A percentile compares a stretch with the other conserved stretches of the same genome.
Conservation (phyloP, 2,797 vertebrate species). For the Paramormyrops hopkinsi region DNA sequence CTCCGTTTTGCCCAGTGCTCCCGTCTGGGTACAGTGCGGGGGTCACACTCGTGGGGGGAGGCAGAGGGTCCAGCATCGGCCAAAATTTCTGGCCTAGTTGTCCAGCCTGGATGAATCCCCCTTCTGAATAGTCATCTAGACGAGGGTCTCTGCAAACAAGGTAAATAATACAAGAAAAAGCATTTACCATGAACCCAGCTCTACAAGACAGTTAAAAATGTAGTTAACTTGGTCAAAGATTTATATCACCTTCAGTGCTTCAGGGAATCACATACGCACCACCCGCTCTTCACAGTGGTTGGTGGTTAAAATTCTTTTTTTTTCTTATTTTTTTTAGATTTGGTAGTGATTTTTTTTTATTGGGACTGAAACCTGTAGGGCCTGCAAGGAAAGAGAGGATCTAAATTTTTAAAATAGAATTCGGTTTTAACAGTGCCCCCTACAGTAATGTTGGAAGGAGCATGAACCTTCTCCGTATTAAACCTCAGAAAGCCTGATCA, state of each 20-base stretch:
- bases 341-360: neutral
- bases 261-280: neutral
- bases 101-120: neutral
- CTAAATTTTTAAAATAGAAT: neutral
- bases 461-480: neutral
- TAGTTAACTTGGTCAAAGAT: conserved; percentile 2
- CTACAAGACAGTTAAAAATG: neutral
- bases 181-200: neutral
- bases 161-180: neutral
- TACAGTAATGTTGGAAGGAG: conserved; percentile 1
- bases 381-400: neutral
- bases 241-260: neutral
- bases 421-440: conserved; percentile 13
- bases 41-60: neutral
- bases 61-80: neutral
- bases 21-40: neutral
- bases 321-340: neutral
- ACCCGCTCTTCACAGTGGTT: neutral
- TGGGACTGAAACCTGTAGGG: neutral
- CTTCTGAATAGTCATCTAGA: neutral
- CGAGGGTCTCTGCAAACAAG: neutral
- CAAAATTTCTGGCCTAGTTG: neutral
- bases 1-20: neutral
- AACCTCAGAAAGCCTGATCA: neutral
- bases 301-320: neutral